phyloP scores from a whole-genome alignment of 2,113 vertebrate species.

The Ammospiza nelsoni region DNA sequence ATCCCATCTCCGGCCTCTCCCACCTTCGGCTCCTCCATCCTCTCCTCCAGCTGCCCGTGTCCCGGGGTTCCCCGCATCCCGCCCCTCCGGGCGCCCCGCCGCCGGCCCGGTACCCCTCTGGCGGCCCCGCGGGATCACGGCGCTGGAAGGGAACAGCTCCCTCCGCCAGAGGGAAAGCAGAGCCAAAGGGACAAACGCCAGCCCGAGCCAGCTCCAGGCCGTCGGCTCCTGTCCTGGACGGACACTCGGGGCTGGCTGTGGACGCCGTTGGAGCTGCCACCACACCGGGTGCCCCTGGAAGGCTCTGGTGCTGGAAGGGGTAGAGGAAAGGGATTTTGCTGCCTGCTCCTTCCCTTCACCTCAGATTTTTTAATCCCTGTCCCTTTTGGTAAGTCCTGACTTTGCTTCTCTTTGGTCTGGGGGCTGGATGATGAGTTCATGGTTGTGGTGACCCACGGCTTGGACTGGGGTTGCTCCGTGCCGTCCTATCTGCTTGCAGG shows the following conservation, averaged over 20 bases:
- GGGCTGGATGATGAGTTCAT: background rate
- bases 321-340: slow-evolving; percentile 8
- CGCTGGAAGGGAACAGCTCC: background rate
- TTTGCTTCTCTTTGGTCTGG: background rate
- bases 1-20: slow-evolving; percentile 1
- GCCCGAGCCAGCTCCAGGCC: background rate
- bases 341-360: background rate
- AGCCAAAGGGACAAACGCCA: slow-evolving; percentile 35
- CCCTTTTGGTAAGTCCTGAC: slow-evolving; percentile 56
- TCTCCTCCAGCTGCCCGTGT: background rate
- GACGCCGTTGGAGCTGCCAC: slow-evolving; percentile 18
- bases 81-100: background rate
- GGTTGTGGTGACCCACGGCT: background rate
- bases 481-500: background rate
- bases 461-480: background rate
- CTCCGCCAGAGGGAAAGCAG: background rate
- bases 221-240: slow-evolving; percentile 63
- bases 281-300: slow-evolving; percentile 45
- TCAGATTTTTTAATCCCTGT: background rate
- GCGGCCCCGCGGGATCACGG: background rate
- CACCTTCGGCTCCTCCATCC: slow-evolving; percentile 9
- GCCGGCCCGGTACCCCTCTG: background rate
- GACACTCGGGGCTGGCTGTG: slow-evolving; percentile 31
- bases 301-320: slow-evolving; percentile 50
- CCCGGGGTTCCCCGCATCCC: background rate